Conservation (phyloP, 2,797 vertebrate species). For the Leuciscus waleckii region DNA sequence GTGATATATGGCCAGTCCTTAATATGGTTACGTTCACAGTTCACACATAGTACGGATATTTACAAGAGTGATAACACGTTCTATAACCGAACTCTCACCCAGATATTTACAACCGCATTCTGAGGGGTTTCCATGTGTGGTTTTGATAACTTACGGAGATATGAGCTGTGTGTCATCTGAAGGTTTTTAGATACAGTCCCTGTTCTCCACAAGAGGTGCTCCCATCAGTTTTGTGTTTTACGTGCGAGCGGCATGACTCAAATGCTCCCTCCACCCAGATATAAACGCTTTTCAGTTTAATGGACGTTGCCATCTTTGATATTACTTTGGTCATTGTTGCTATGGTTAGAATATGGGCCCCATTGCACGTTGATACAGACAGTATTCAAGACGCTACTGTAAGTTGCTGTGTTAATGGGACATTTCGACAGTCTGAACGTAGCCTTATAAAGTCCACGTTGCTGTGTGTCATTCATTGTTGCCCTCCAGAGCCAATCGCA, state of each 20-base stretch:
- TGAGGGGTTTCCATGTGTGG: too few species aligned
- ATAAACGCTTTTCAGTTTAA: neutral
- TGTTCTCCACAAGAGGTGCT: too few species aligned
- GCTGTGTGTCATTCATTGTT: neutral
- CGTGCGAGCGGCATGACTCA: too few species aligned
- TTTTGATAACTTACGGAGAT: too few species aligned
- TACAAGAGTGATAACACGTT: neutral
- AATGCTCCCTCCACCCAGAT: neutral
- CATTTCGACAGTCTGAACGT: neutral
- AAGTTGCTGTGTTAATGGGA: neutral
- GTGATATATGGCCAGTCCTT: neutral
- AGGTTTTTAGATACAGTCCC: too few species aligned
- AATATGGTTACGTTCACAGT: neutral
- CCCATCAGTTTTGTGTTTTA: neutral
- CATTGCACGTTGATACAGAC: neutral
- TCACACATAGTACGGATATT: neutral
- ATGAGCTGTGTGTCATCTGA: too few species aligned
- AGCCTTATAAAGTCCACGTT: too few species aligned
- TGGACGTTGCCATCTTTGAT: neutral
- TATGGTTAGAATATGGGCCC: neutral
- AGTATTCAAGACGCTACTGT: neutral
- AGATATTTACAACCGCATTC: too few species aligned
- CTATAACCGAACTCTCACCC: too few species aligned
- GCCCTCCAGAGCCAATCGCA: neutral
- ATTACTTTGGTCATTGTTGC: neutral